Evolutionary conservation across 2,797 vertebrate species (phyloP), one percentile per base, ranked within the genome.

Genomic region (Gila robusta): DNA sequence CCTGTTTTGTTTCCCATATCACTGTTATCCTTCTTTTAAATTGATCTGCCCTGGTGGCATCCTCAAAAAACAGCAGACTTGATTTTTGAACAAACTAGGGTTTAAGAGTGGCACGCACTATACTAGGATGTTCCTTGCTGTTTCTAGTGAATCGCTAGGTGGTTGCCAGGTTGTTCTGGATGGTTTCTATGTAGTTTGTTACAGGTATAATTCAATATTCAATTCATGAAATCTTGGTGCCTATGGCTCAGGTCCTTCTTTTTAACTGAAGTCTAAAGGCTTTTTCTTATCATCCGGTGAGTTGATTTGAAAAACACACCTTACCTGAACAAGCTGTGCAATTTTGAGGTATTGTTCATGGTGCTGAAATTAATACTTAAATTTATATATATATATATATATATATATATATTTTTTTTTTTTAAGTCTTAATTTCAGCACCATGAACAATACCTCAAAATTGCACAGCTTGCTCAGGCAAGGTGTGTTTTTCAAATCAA

Each of bases 21-120:
- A 28, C 39, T 47, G 52, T 59, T 59, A 21, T 28, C 17, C 62
- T 71, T 21, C 49, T 41, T 6, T 39, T 39, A 66, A 78, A 79
- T 79, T 84, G 28, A 81, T 84, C 72, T 78, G 71, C 12, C 44
- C 32, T 17, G 4, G 21, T 85, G 70, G 28, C 49, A 54, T 59
- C 28, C 41, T 69, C 47, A 89, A 26, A 17, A 74, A 84, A 81
- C 52, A 66, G 16, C 39, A 37, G 23, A 14, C 64, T 19, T 12
- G n/a, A n/a, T n/a, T 67, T 67, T 14, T 21, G 23, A 14, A 54
- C 41, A 84, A 28, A 76, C 17, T 52, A 59, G 19, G 28, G 37
- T 81, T 26, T n/a, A 23, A n/a, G 3, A 35, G 26, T 67, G 23
- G 28, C 17, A 11, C 11, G 11, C n/a, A 32, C 32, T 69, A 37